These are phyloP conservation scores for Falco novaeseelandiae DNA, from an alignment of 2,797 vertebrate species.

Conservation along the genomic window DNA sequence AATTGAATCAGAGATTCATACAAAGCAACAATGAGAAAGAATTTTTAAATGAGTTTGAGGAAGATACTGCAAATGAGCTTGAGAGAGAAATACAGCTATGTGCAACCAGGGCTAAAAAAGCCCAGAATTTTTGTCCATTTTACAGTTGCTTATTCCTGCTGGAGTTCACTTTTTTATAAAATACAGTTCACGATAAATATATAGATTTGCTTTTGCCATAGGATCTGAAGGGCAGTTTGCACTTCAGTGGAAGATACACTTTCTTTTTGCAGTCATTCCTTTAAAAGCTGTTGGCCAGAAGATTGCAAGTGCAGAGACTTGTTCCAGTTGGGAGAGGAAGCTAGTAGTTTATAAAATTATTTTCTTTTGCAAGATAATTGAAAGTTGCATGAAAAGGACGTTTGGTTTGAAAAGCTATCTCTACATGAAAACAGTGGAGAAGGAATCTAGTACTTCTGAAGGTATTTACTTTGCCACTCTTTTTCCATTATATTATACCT, in stretches of 20 bases:
- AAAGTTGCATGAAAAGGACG: neutral
- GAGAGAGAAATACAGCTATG: neutral
- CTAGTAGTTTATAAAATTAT: neutral
- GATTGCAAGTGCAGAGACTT: neutral
- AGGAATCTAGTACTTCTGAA: neutral
- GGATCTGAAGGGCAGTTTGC: neutral
- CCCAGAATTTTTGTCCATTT: neutral
- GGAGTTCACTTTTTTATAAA: neutral
- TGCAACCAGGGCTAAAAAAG: neutral
- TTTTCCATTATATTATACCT: neutral
- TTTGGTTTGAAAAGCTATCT: slow-evolving; percentile 21
- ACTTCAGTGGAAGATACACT: neutral
- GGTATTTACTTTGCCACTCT: neutral
- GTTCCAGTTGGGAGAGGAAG: neutral
- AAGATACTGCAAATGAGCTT: neutral
- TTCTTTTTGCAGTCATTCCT: neutral
- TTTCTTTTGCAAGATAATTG: slow-evolving; percentile 27
- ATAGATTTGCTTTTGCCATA: neutral
- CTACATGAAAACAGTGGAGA: neutral
- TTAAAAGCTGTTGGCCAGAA: neutral
- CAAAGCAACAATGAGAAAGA: neutral
- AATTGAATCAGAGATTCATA: neutral
- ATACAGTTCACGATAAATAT: neutral
- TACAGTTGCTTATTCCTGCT: neutral
- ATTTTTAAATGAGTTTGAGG: neutral